Conservation (phyloP, 2,888 invertebrate genomes). For the Aporophyla lueneburgensis region DNA sequence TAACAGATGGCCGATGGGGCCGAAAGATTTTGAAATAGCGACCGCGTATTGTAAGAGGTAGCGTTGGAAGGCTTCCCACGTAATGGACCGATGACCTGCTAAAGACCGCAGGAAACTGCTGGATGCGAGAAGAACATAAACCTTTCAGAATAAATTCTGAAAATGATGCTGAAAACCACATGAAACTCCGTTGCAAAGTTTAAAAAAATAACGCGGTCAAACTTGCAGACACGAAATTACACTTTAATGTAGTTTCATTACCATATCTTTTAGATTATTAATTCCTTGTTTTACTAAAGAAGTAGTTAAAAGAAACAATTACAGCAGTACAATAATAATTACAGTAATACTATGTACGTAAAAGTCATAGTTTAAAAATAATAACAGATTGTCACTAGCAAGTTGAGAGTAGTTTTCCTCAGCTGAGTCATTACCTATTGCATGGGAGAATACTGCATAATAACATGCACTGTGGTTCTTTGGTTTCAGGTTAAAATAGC, state of each 20-base stretch:
- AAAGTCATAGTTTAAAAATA: conserved; percentile 42
- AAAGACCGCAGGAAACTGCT: no score
- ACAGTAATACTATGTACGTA: neutral
- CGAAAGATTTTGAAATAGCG: no score
- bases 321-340: conserved; percentile 15
- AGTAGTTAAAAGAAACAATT: conserved; percentile 12
- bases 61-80: no score
- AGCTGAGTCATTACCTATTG: conserved; percentile 39
- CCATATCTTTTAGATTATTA: no score
- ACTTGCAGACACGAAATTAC: neutral
- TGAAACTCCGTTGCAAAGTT: no score
- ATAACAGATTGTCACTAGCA: conserved; percentile 28
- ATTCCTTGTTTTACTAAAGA: neutral
- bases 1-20: no score
- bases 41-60: no score
- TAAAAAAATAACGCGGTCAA: no score
- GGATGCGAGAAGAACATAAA: no score
- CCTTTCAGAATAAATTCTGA: no score
- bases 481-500: conserved; percentile 19
- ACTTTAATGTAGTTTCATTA: neutral
- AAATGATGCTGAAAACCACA: no score
- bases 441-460: conserved; percentile 43
- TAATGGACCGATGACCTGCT: no score
- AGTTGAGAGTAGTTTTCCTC: conserved; percentile 47
- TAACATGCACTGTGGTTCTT: conserved; percentile 36